Evolutionary conservation across 2,888 invertebrate species (phyloP).

Genomic region (Masnerella sp.): DNA sequence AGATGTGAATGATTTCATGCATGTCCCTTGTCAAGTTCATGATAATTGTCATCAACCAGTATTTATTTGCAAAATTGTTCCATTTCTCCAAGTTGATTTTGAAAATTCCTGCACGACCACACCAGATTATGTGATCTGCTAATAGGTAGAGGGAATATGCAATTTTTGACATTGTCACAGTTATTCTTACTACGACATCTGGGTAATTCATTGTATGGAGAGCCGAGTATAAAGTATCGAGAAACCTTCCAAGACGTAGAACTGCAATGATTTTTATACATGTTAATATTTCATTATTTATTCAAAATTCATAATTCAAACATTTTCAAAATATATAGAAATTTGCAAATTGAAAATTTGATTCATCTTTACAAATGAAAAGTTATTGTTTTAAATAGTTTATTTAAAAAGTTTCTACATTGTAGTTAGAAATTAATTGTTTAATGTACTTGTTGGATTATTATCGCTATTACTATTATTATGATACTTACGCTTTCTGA

Average conservation of each 20-base stretch:
- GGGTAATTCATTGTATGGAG: constrained; percentile 85
- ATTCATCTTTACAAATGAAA: no score
- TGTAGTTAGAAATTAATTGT: no score
- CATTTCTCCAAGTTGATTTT: constrained; percentile 86
- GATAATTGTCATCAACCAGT: constrained; percentile 90
- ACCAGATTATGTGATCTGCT: constrained; percentile 92
- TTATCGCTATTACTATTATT: background rate
- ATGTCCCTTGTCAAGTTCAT: constrained; percentile 89
- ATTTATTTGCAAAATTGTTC: constrained; percentile 86
- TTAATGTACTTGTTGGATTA: no score
- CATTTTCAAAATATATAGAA: no score
- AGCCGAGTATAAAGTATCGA: constrained; percentile 88
- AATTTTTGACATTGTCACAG: constrained; percentile 88
- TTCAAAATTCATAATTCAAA: no score
- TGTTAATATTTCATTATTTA: background rate
- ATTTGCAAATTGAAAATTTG: no score
- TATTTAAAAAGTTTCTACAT: no score
- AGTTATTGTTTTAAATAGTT: no score
- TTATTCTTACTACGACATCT: constrained; percentile 84
- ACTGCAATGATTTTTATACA: constrained; percentile 80
- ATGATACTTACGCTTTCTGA: constrained; percentile 85
- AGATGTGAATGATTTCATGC: constrained; percentile 88
- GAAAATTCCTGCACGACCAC: constrained; percentile 85
- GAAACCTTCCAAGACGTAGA: constrained; percentile 89
- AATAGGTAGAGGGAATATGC: constrained; percentile 88